These are phyloP conservation scores for Pipistrellus nathusii DNA, from an alignment of 2,797 vertebrate species.

Conservation along the genomic window DNA sequence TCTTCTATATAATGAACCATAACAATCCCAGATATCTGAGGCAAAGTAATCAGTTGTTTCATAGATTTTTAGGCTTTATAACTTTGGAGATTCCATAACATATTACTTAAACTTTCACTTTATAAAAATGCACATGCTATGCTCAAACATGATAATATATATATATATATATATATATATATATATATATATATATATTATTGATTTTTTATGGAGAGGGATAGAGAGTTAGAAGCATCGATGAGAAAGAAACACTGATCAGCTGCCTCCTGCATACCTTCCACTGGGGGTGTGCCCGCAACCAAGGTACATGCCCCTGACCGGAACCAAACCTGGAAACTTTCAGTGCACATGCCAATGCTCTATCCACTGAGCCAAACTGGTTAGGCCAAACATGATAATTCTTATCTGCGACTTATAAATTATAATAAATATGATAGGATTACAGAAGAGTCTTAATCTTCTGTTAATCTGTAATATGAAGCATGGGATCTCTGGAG, in stretches of 20 bases:
- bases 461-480: not conserved
- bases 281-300: too few relatives aligned
- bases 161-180: not conserved
- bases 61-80: not conserved
- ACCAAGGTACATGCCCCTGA: too few relatives aligned
- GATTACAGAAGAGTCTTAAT: not conserved
- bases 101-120: not conserved
- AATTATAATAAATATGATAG: not conserved
- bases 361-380: too few relatives aligned
- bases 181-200: not conserved
- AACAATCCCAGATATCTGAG: not conserved
- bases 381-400: not conserved
- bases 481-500: not conserved
- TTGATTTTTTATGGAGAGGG: too few relatives aligned
- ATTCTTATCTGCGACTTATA: conserved; percentile 9
- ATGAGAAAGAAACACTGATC: too few relatives aligned
- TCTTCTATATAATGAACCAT: not conserved
- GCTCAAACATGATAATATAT: not conserved
- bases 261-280: too few relatives aligned
- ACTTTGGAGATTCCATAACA: not conserved
- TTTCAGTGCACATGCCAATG: too few relatives aligned
- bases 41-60: not conserved
- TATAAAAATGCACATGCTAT: not conserved
- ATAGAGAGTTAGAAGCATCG: too few relatives aligned
- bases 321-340: too few relatives aligned